These are phyloP conservation scores for Lasioglossum zephyrum DNA, from an alignment of 2,888 invertebrate species.

Conservation along the genomic window DNA sequence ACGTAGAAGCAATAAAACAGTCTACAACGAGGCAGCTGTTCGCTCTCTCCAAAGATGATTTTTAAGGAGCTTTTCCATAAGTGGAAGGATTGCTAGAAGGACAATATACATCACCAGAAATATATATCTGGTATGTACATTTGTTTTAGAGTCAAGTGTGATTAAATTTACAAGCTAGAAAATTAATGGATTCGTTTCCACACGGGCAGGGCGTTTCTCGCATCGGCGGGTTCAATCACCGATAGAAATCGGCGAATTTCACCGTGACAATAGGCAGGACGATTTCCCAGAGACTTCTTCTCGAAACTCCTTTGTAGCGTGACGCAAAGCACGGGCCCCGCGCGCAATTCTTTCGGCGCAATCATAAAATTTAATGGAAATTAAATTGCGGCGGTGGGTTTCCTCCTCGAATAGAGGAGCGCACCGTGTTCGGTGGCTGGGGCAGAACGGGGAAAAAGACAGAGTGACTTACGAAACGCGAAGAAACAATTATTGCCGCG, in stretches of 20 bases:
- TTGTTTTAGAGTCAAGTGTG: too few relatives aligned
- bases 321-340: conserved; percentile 18
- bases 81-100: too few relatives aligned
- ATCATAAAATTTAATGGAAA: conserved; percentile 68
- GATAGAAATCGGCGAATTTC: conserved; percentile 3
- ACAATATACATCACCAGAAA: too few relatives aligned
- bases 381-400: conserved; percentile 59
- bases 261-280: conserved; percentile 11
- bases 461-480: conserved; percentile 66
- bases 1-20: too few relatives aligned
- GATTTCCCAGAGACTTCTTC: conserved; percentile 3
- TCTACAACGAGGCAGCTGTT: too few relatives aligned
- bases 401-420: conserved; percentile 1
- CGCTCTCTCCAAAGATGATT: too few relatives aligned
- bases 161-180: too few relatives aligned
- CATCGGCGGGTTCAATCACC: neutral
- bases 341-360: conserved; percentile 45
- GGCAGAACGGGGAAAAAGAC: conserved; percentile 11
- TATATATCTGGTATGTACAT: too few relatives aligned
- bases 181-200: neutral
- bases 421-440: conserved; percentile 32
- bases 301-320: conserved; percentile 23
- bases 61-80: too few relatives aligned
- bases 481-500: conserved; percentile 78
- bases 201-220: too few relatives aligned